Evolutionary conservation across 2,888 invertebrate species (phyloP).

Genomic region (Pandemis cinnamomeana): DNA sequence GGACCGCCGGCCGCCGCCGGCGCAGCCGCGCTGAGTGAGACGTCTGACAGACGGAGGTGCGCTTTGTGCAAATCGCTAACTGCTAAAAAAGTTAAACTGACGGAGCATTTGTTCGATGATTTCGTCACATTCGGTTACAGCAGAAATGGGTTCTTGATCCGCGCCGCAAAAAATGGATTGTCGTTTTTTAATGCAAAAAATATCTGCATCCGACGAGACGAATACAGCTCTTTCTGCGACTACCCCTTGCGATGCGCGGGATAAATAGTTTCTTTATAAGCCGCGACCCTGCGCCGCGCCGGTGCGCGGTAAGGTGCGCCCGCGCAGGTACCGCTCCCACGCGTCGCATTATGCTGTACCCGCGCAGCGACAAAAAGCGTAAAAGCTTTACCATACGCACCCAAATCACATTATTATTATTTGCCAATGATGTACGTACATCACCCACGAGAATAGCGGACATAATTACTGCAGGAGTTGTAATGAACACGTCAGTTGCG

Average conservation of each 20-base stretch:
- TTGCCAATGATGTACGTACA: neutral
- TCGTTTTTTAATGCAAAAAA: constrained; percentile 57
- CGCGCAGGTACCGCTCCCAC: constrained; percentile 39
- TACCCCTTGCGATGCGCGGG: constrained; percentile 55
- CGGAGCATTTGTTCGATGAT: constrained; percentile 18
- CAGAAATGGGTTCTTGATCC: constrained; percentile 48
- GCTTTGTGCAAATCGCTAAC: constrained; percentile 15
- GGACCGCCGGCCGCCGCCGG: neutral
- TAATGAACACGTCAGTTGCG: neutral
- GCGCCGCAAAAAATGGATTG: constrained; percentile 58
- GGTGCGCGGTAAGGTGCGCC: constrained; percentile 8
- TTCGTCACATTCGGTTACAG: constrained; percentile 25
- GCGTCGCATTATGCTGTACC: constrained; percentile 21
- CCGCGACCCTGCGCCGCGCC: neutral
- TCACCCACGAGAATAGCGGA: neutral
- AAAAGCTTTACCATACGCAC: neutral
- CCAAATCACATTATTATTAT: neutral
- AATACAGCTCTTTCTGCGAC: constrained; percentile 51
- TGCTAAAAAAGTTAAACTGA: constrained; percentile 21
- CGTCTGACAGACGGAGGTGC: constrained; percentile 29
- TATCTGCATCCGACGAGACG: constrained; percentile 46
- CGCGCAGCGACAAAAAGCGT: neutral
- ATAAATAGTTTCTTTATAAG: neutral
- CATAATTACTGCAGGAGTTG: neutral
- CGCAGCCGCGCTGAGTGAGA: constrained; percentile 7